These are phyloP conservation scores for Criorhina ranunculi DNA, from an alignment of 2,888 invertebrate genomes.

Conservation along the genomic window DNA sequence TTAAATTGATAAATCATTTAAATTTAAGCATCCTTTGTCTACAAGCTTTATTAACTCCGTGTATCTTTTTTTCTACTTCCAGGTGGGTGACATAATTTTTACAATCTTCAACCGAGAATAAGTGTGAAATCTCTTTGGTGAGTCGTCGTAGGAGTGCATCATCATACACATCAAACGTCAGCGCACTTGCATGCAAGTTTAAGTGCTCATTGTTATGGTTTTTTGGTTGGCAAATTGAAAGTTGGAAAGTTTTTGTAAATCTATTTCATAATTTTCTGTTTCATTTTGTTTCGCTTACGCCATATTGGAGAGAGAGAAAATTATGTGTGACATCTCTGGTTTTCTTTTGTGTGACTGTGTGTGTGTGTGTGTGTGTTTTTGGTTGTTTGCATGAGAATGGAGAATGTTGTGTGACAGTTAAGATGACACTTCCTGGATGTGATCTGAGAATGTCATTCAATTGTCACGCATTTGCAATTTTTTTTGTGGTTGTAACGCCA, in stretches of 20 bases:
- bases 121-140: slow-evolving; percentile 49
- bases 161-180: neutral
- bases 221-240: slow-evolving; percentile 37
- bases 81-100: slow-evolving; percentile 71
- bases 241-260: slow-evolving; percentile 62
- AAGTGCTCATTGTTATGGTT: slow-evolving; percentile 44
- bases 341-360: no score
- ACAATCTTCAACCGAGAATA: slow-evolving; percentile 26
- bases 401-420: slow-evolving; percentile 27
- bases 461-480: slow-evolving; percentile 67
- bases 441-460: slow-evolving; percentile 21
- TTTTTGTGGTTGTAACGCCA: no score
- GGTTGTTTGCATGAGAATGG: neutral
- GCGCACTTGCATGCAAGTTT: no score
- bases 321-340: slow-evolving; percentile 49
- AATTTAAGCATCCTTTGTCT: slow-evolving; percentile 13
- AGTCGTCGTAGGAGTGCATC: slow-evolving; percentile 46
- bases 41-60: slow-evolving; percentile 11
- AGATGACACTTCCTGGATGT: slow-evolving; percentile 55
- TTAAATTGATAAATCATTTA: slow-evolving; percentile 25
- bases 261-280: slow-evolving; percentile 57
- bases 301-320: slow-evolving; percentile 17
- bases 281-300: slow-evolving; percentile 5
- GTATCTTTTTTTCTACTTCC: slow-evolving; percentile 45
- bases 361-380: no score